Evolutionary conservation across 2,113 vertebrate species (phyloP).

Genomic region (Halcyon senegalensis): DNA sequence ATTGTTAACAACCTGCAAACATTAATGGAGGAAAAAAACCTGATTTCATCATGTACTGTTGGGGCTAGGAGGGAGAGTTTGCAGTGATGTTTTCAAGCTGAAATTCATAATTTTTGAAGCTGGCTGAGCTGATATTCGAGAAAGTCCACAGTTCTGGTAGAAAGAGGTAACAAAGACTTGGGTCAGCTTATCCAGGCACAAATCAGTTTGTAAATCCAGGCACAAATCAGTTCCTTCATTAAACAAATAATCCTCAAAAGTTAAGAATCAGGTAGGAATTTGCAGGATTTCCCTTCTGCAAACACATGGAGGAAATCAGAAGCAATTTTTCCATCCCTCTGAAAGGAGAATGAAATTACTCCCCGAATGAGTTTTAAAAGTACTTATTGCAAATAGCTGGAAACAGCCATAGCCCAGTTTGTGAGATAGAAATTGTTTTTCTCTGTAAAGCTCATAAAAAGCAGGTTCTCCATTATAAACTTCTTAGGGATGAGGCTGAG

Average conservation of each 20-base stretch:
- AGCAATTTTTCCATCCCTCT: neutral
- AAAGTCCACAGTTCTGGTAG: neutral
- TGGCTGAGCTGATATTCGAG: neutral
- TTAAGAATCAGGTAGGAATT: conserved; percentile 15
- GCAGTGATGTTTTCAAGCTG: neutral
- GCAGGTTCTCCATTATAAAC: neutral
- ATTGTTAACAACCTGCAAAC: neutral
- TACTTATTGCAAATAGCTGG: neutral
- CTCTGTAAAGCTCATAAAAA: neutral
- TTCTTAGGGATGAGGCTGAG: neutral
- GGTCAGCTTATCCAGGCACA: neutral
- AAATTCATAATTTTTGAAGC: neutral
- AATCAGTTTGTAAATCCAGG: neutral
- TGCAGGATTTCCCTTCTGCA: conserved; percentile 22
- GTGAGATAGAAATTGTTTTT: neutral
- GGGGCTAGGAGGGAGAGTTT: neutral
- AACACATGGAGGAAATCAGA: conserved; percentile 37
- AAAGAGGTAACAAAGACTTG: conserved; percentile 16
- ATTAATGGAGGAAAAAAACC: neutral
- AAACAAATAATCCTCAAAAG: neutral
- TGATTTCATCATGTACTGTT: neutral
- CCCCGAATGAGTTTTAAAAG: conserved; percentile 10
- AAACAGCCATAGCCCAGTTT: neutral
- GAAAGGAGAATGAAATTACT: neutral
- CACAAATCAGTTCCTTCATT: neutral